These are phyloP conservation scores for Morone saxatilis DNA, from an alignment of 2,113 vertebrate species.

Conservation along the genomic window DNA sequence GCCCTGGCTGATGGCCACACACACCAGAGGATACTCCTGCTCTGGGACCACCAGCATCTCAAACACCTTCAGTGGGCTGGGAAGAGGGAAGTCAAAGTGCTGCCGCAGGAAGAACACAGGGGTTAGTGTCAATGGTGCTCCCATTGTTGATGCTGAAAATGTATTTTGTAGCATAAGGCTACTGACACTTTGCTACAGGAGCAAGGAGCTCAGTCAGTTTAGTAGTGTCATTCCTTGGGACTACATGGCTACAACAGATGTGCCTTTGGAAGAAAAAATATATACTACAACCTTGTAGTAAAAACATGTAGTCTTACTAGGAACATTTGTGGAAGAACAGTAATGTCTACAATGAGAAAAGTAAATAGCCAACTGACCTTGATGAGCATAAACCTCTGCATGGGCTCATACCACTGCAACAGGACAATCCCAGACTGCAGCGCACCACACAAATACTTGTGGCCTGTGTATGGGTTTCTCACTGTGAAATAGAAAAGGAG, in stretches of 20 bases:
- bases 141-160: not conserved
- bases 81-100: constrained; percentile 99
- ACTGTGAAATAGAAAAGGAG: constrained; percentile 78
- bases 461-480: constrained; percentile 96
- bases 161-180: not conserved
- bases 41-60: constrained; percentile 98
- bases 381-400: constrained; percentile 99
- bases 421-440: constrained; percentile 97
- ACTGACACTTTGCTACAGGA: not conserved
- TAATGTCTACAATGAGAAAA: not conserved
- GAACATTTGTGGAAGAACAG: not conserved
- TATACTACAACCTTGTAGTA: not conserved
- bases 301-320: not conserved
- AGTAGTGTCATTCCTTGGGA: not conserved
- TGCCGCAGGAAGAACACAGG: constrained; percentile 63
- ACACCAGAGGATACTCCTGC: constrained; percentile 98
- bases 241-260: not conserved
- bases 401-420: constrained; percentile 99
- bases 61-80: constrained; percentile 95
- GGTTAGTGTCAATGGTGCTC: not conserved
- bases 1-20: constrained; percentile 94
- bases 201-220: not conserved
- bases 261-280: not conserved
- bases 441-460: constrained; percentile 97
- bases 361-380: constrained; percentile 85